Evolutionary conservation across 2,113 vertebrate species (phyloP).

Genomic region (Neodon shergylaensis): DNA sequence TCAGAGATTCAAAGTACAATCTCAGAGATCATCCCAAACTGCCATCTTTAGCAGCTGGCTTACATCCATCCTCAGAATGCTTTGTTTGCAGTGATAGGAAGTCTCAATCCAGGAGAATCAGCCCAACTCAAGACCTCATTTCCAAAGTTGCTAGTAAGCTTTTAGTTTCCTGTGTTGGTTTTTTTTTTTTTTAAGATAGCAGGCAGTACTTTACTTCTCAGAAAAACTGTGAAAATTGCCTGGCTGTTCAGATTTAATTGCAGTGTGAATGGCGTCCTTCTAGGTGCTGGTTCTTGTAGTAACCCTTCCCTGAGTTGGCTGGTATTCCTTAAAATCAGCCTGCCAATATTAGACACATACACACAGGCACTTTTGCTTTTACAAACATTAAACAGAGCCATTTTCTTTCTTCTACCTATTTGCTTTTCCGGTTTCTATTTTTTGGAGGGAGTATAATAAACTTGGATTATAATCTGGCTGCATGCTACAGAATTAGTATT

Average conservation of each 20-base stretch:
- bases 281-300: background rate
- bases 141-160: conserved; percentile 65
- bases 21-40: background rate
- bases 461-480: background rate
- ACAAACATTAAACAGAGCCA: background rate
- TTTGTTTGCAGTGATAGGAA: background rate
- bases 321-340: background rate
- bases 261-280: conserved; percentile 44
- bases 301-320: background rate
- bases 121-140: conserved; percentile 36
- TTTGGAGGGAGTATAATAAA: background rate
- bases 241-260: conserved; percentile 68
- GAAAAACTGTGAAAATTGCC: conserved; percentile 78
- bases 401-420: background rate
- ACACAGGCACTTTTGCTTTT: background rate
- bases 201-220: conserved; percentile 75
- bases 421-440: background rate
- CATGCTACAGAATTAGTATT: background rate
- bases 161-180: conserved; percentile 39
- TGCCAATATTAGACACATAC: background rate
- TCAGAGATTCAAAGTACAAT: background rate
- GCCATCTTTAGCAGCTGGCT: background rate
- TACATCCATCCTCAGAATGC: background rate
- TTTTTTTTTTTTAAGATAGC: background rate
- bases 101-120: conserved; percentile 13